Conservation (phyloP, 2,113 vertebrate species). For the Thamnaconus septentrionalis region DNA sequence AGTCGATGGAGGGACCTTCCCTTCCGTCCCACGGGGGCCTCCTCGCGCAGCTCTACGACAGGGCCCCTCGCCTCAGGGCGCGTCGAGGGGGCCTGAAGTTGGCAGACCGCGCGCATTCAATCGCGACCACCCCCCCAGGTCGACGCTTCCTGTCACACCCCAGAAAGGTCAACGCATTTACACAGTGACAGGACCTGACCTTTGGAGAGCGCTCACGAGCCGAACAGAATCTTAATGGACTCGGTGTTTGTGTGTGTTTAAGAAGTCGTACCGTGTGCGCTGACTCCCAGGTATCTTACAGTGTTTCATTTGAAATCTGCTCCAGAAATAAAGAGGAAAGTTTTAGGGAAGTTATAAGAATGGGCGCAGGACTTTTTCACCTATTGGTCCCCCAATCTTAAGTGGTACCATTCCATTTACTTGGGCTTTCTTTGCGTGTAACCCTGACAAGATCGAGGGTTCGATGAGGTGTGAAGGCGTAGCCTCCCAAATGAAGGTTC, state of each 20-base stretch:
- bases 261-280: neutral
- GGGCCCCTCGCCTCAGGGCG: neutral
- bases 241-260: conserved; percentile 36
- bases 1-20: conserved; percentile 29
- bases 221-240: conserved; percentile 62
- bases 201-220: conserved; percentile 57
- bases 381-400: too few species aligned
- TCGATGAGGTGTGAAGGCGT: too few species aligned
- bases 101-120: conserved; percentile 36
- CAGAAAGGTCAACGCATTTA: conserved; percentile 71
- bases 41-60: conserved; percentile 2
- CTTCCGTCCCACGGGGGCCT: conserved; percentile 24
- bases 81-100: conserved; percentile 37
- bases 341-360: neutral
- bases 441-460: too few species aligned
- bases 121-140: conserved; percentile 36
- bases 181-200: conserved; percentile 71
- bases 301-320: too few species aligned
- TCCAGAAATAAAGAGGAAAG: too few species aligned
- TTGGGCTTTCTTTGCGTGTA: too few species aligned
- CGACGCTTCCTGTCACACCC: conserved; percentile 58
- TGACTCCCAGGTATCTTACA: neutral
- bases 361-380: too few species aligned
- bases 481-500: too few species aligned
- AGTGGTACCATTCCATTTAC: too few species aligned